Percentiles rank a stretch among this genome's conserved stretches.
phyloP scores from a whole-genome alignment of 2,113 vertebrate genomes.

The Tetrao urogallus region DNA sequence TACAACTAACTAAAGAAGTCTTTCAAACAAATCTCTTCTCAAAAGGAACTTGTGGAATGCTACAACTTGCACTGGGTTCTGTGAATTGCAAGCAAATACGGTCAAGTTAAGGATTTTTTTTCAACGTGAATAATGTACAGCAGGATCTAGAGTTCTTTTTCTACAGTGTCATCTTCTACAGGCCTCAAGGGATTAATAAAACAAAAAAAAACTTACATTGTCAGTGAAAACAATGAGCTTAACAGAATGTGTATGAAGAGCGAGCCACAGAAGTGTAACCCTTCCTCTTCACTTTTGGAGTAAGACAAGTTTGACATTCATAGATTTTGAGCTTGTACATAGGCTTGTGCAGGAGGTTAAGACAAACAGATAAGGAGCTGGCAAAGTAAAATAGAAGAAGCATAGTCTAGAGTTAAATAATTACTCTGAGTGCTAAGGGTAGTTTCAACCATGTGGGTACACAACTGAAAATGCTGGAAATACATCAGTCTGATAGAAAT shows the following conservation, averaged over 20 bases:
- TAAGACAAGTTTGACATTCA: background rate
- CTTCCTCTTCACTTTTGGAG: background rate
- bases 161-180: rapidly evolving
- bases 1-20: background rate
- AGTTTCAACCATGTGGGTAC: background rate
- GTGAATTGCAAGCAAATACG: background rate
- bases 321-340: background rate
- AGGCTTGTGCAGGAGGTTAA: background rate
- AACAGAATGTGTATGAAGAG: background rate
- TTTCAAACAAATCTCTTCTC: background rate
- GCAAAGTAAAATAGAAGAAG: background rate
- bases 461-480: background rate
- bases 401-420: background rate
- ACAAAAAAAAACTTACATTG: background rate
- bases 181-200: background rate
- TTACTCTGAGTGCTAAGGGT: background rate
- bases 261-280: background rate
- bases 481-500: background rate
- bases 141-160: background rate
- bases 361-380: background rate
- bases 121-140: background rate
- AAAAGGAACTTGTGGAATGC: background rate
- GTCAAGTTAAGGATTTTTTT: background rate
- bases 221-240: background rate
- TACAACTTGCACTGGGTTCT: background rate